Evolutionary conservation across 1,140 invertebrate species (phyloP), one percentile per base, ranked within the genome.

Genomic region (Camponotus vicinus): DNA sequence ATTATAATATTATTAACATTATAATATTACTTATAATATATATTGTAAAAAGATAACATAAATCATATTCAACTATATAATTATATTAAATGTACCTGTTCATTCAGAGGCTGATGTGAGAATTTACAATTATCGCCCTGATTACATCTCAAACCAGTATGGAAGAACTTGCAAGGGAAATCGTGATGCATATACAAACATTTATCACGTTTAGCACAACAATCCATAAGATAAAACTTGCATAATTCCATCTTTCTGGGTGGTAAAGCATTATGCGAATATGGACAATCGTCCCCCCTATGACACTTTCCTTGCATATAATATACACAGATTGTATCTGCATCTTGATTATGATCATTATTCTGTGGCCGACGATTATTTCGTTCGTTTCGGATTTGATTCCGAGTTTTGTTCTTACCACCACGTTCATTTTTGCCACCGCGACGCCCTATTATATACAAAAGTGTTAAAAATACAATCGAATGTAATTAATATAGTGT

Each of bases 101-200:
- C 95, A 37, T 96, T 97, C 0, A 99, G 95, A 0, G 98, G 97
- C 88, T 97, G 97, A 95, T 99, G 99, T 57, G 98, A 98, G 94
- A 99, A 99, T 95, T 99, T 98, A 95, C 99, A 99, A 78, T 97
- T 97, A 34, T 98, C 97, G 18, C 96, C 97, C 27, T 96, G 95
- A 87, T 96, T 96, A 94, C 99, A 99, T 67, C 97, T 97, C 89
- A 98, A 96, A 89, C 98, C 98, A 64, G 98, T 98, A 92, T 99
- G 99, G 93, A 97, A 99, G 95, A 98, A 99, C 96, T 99, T 99
- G 95, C 99, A 99, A 52, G 99, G 99, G 94, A 99, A 99, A 94
- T 99, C 98, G 90, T 97, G 97, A 96, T 99, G 99, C 97, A 99
- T 98, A 93, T 99, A 99, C 3, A 98, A 96, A 96, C 99, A 99